A percentile compares a stretch with the other conserved stretches of the same genome.
Conservation (phyloP, 2,797 vertebrate genomes). For the Anguilla marmorata region DNA sequence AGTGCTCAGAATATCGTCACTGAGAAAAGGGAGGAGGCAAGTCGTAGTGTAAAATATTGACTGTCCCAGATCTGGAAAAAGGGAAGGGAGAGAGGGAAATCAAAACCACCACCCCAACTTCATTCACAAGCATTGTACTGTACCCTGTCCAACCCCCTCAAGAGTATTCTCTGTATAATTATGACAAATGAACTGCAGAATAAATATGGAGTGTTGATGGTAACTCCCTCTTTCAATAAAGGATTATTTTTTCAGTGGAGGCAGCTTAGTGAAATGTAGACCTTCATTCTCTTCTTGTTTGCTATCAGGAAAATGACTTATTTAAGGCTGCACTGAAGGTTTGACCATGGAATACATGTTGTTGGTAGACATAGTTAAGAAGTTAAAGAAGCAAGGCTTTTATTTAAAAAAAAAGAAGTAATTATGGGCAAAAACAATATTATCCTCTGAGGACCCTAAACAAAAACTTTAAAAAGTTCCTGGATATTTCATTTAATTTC, state of each 20-base stretch:
- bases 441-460: conserved; percentile 53
- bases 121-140: not conserved
- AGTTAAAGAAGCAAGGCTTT: conserved; percentile 55
- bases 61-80: conserved; percentile 94
- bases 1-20: conserved; percentile 98
- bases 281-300: not conserved
- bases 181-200: not conserved
- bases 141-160: not conserved
- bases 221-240: not conserved
- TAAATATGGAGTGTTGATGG: not conserved
- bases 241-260: not conserved
- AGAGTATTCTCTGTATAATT: not conserved
- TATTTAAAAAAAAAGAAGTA: conserved; percentile 39
- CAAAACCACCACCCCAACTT: not conserved
- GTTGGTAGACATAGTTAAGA: conserved; percentile 51
- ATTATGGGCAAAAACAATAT: conserved; percentile 47
- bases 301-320: conserved; percentile 54
- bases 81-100: conserved; percentile 64
- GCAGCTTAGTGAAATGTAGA: not conserved
- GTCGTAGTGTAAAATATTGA: conserved; percentile 99
- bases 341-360: conserved; percentile 47
- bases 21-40: conserved; percentile 98
- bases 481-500: conserved; percentile 27
- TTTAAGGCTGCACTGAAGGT: conserved; percentile 30
- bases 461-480: conserved; percentile 43